phyloP scores from a whole-genome alignment of 2,888 invertebrate species.

The Keiferia lycopersicella region DNA sequence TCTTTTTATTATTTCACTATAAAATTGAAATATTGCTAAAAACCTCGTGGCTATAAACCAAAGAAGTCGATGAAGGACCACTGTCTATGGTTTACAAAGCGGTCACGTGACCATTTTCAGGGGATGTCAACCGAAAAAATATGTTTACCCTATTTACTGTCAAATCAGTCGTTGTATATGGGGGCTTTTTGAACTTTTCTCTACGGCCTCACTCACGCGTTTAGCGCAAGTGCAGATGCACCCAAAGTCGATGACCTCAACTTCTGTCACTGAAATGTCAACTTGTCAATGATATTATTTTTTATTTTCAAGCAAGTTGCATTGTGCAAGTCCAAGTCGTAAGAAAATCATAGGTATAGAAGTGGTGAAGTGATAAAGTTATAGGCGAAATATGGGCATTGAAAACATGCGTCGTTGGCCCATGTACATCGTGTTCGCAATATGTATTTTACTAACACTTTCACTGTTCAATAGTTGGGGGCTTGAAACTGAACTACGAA shows the following conservation, averaged over 20 bases:
- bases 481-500: slow-evolving; percentile 67
- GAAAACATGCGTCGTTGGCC: slow-evolving; percentile 80
- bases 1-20: slow-evolving; percentile 81
- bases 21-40: slow-evolving; percentile 82
- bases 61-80: slow-evolving; percentile 88
- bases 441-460: slow-evolving; percentile 69
- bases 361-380: background rate
- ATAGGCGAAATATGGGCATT: slow-evolving; percentile 63
- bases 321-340: background rate
- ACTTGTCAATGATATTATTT: background rate
- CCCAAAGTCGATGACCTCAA: background rate
- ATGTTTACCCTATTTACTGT: slow-evolving; percentile 10
- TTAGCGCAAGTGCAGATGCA: background rate
- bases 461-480: slow-evolving; percentile 76
- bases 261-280: slow-evolving; percentile 11
- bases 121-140: slow-evolving; percentile 28
- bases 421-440: slow-evolving; percentile 70
- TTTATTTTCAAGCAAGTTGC: background rate
- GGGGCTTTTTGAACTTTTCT: background rate
- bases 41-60: slow-evolving; percentile 93
- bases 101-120: slow-evolving; percentile 83
- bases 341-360: background rate
- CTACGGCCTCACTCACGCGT: background rate
- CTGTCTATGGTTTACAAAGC: slow-evolving; percentile 62
- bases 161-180: background rate